phyloP scores from a whole-genome alignment of 1,140 invertebrate species.

The Microplitis demolitor region DNA sequence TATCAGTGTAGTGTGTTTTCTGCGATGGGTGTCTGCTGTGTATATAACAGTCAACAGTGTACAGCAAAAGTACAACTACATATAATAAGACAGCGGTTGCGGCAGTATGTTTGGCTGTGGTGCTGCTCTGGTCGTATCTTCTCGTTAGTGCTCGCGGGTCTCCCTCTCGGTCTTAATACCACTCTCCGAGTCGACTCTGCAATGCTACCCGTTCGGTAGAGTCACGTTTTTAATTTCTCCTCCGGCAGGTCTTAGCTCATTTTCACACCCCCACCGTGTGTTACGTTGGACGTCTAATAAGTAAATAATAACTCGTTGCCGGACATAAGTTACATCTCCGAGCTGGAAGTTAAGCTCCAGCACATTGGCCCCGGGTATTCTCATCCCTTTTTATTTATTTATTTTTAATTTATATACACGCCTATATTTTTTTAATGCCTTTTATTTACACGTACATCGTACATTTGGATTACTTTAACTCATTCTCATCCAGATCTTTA shows the following conservation, averaged over 20 bases:
- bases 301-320: slow-evolving; percentile 37
- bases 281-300: slow-evolving; percentile 27
- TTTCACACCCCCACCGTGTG: slow-evolving; percentile 29
- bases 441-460: not conserved
- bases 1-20: no score
- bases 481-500: no score
- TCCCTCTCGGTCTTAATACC: not conserved
- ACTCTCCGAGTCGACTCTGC: slow-evolving; percentile 6
- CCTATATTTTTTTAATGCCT: not conserved
- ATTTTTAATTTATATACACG: not conserved
- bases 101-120: slow-evolving; percentile 20
- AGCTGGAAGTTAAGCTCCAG: not conserved
- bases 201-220: slow-evolving; percentile 27
- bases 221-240: slow-evolving; percentile 42
- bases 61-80: not conserved
- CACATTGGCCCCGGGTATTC: not conserved
- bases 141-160: slow-evolving; percentile 32
- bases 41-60: not conserved
- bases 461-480: not conserved
- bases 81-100: slow-evolving; percentile 11
- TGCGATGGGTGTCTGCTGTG: no score
- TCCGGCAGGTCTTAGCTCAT: slow-evolving; percentile 29
- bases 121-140: slow-evolving; percentile 33
- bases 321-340: slow-evolving; percentile 22
- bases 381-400: not conserved